Conservation (phyloP, 2,797 vertebrate genomes). For the Pseudomugil gertrudae region DNA sequence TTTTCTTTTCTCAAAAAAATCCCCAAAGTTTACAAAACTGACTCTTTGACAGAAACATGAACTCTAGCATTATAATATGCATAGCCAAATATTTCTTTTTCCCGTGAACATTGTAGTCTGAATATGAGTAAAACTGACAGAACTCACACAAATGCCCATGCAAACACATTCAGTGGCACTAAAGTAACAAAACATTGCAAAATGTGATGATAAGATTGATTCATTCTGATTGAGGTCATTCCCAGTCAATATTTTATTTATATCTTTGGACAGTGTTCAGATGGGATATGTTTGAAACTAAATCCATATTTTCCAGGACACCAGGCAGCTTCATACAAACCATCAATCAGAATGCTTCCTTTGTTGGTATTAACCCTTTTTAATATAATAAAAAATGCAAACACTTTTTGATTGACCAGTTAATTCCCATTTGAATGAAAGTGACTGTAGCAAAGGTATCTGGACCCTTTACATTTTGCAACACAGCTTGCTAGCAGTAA, state of each 20-base stretch:
- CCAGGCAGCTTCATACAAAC: not conserved
- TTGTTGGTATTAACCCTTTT: not conserved
- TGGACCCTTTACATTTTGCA: not conserved
- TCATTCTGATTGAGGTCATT: not conserved
- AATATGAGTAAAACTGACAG: not conserved
- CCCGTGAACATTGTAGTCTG: not conserved
- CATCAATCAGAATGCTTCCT: not conserved
- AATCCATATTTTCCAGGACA: not conserved
- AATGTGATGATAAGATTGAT: constrained; percentile 1
- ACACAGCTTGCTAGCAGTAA: not conserved
- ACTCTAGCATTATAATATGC: not conserved
- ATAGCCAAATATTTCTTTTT: constrained; percentile 2
- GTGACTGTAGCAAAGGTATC: not conserved
- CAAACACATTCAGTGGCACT: constrained; percentile 9
- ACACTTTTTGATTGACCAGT: not conserved
- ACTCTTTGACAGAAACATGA: not conserved
- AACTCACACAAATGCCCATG: not conserved
- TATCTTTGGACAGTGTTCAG: not conserved
- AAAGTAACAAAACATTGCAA: not conserved
- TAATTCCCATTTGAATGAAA: not conserved
- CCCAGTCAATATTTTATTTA: not conserved
- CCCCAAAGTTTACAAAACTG: not conserved
- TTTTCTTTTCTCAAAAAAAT: not conserved
- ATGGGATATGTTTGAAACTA: not conserved
- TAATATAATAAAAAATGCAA: not conserved